Base-by-base conservation (phyloP, 2,888 invertebrate species). In the Ferdinandea cuprea region DNA sequence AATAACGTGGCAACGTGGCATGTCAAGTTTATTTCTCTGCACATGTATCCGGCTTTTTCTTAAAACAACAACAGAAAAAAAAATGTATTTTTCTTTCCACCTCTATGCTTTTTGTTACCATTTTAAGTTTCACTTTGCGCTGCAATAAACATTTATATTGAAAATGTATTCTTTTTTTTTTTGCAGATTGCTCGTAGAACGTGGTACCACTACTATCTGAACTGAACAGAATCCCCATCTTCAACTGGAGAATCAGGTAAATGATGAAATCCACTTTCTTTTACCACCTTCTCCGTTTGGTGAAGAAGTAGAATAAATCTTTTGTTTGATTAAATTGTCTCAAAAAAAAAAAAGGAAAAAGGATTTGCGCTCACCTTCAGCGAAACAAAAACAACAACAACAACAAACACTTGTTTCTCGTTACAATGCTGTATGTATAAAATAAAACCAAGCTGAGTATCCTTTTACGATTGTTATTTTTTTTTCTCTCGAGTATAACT, bases 171-270 rank as follows among this genome's bases (percentile, higher is more conserved):
- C 30, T 25, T 54, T 37, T 35, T 15, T 52, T 9, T 19, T 21
- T 54, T 78, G 8, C 44, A 46, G 32, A 25, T 61, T 46, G 61
- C 61, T 56, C 28, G n/a, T 13, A 48, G 9, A n/a, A 63, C 28
- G 44, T 28, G 35, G 63, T n/a, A n/a, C n/a, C n/a, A n/a, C n/a
- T n/a, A n/a, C n/a, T n/a, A n/a, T n/a, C n/a, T n/a, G n/a, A n/a
- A n/a, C n/a, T n/a, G n/a, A n/a, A n/a, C n/a, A n/a, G n/a, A n/a
- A 56, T 65, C 28, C 42, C 52, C 25, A 44, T 69, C 32, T 56
- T 73, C 42, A 76, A 65, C 65, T 65, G 25, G 42, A 58, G 66
- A 71, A 28, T 71, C 76, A 81, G 81, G 81, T 77, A 81, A 81
- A 63, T 80, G 42, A 63, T 80, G 42, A 48, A 50, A 52, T 59